phyloP scores from a whole-genome alignment of 2,113 vertebrate species.

The Otolemur garnettii region DNA sequence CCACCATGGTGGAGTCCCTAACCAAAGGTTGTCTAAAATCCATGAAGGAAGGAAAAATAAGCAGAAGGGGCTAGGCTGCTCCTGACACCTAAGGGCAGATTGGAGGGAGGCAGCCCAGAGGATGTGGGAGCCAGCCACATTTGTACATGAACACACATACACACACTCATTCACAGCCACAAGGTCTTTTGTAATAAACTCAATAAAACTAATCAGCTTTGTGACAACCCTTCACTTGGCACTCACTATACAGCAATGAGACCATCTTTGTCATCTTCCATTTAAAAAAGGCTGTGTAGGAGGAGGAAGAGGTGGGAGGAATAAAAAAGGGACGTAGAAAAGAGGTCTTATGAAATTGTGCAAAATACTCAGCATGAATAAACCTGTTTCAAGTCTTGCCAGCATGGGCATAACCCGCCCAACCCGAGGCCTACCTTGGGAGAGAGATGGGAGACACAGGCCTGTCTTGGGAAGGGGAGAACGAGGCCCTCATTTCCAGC shows the following conservation, averaged over 20 bases:
- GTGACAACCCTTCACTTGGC: slow-evolving; percentile 55
- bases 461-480: neutral
- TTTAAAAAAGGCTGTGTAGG: slow-evolving; percentile 55
- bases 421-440: slow-evolving; percentile 10
- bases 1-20: neutral
- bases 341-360: slow-evolving; percentile 86
- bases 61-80: neutral
- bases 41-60: neutral
- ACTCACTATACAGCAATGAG: slow-evolving; percentile 47
- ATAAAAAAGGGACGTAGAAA: slow-evolving; percentile 60
- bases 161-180: slow-evolving; percentile 19
- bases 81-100: neutral
- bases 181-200: slow-evolving; percentile 61
- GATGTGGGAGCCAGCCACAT: slow-evolving; percentile 50
- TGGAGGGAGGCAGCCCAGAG: neutral
- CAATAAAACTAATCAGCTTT: slow-evolving; percentile 49
- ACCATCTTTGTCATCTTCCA: slow-evolving; percentile 57
- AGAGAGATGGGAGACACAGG: neutral
- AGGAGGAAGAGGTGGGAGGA: no score
- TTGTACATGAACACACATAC: neutral
- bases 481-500: neutral
- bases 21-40: slow-evolving; percentile 44
- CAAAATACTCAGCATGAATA: slow-evolving; percentile 88
- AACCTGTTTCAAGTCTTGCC: slow-evolving; percentile 88
- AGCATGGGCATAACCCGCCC: slow-evolving; percentile 47